Conservation (phyloP, 2,888 invertebrate genomes). For the Gortyna flavago region DNA sequence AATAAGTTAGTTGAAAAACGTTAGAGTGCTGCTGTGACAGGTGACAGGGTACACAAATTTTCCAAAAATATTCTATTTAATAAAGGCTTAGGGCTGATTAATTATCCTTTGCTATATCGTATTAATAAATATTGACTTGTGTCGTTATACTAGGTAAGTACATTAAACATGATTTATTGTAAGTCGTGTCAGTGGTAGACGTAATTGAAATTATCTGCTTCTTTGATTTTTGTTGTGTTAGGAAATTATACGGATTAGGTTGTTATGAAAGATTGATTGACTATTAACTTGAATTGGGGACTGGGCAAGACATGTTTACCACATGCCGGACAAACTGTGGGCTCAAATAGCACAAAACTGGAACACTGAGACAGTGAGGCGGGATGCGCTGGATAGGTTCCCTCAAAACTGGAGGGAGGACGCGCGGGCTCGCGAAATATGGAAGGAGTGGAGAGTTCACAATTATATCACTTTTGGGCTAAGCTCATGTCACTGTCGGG, state of each 20-base stretch:
- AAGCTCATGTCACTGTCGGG: background rate
- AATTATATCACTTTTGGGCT: too few species aligned
- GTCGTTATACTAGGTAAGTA: background rate
- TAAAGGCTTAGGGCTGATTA: slow-evolving; percentile 11
- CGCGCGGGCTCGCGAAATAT: background rate
- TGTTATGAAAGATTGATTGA: background rate
- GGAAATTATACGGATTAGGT: background rate
- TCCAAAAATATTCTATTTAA: slow-evolving; percentile 11
- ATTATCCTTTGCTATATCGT: slow-evolving; percentile 5
- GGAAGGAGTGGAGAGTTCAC: background rate
- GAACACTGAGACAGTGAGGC: background rate
- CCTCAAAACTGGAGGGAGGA: background rate
- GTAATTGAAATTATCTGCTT: background rate
- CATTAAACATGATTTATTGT: slow-evolving; percentile 31
- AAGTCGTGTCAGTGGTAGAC: background rate
- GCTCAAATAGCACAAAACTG: background rate
- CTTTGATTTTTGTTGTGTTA: background rate
- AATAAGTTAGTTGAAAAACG: slow-evolving; percentile 44
- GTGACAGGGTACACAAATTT: slow-evolving; percentile 23
- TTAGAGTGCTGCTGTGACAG: slow-evolving; percentile 32
- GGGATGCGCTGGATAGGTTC: background rate
- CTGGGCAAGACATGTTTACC: background rate
- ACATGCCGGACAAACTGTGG: background rate
- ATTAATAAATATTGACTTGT: slow-evolving; percentile 9
- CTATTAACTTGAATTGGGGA: background rate